These are phyloP conservation scores for Colossoma macropomum DNA, from an alignment of 2,113 vertebrate genomes.

Conservation along the genomic window DNA sequence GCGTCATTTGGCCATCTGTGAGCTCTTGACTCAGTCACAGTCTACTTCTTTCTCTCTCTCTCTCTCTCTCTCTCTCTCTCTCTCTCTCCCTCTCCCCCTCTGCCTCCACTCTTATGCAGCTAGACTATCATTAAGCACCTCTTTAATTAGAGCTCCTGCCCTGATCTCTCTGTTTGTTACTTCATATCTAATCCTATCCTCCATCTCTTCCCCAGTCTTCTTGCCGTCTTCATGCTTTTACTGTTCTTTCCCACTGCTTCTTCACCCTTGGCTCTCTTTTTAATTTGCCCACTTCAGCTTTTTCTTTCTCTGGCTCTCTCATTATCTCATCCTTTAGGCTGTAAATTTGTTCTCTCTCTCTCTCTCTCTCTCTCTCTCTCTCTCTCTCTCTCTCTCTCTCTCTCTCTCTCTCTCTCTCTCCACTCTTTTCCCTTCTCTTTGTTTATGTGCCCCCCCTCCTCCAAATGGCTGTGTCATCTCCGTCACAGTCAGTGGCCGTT, in stretches of 20 bases:
- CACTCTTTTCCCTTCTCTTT: neutral
- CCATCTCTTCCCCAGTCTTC: neutral
- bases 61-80: neutral
- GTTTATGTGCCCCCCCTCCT: neutral
- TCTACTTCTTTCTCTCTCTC: neutral
- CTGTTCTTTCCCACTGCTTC: neutral
- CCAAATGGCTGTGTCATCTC: neutral
- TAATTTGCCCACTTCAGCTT: neutral
- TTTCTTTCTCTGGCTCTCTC: neutral
- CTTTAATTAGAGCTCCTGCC: conserved; percentile 17
- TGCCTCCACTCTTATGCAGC: neutral
- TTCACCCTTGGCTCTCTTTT: neutral
- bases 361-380: neutral
- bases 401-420: neutral
- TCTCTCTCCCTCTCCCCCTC: conserved; percentile 2
- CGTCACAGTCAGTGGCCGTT: neutral
- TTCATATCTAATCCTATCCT: conserved; percentile 3
- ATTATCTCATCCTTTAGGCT: neutral
- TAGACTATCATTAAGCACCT: conserved; percentile 1
- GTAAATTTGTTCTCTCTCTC: neutral
- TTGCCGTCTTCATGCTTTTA: neutral
- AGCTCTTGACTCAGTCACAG: conserved; percentile 60
- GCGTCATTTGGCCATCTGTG: conserved; percentile 76
- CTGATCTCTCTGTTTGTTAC: neutral
- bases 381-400: neutral